A percentile compares a stretch with the other conserved stretches of the same genome.
These are phyloP conservation scores for Stenodema calcarata DNA, from an alignment of 2,888 invertebrate species.

Conservation along the genomic window DNA sequence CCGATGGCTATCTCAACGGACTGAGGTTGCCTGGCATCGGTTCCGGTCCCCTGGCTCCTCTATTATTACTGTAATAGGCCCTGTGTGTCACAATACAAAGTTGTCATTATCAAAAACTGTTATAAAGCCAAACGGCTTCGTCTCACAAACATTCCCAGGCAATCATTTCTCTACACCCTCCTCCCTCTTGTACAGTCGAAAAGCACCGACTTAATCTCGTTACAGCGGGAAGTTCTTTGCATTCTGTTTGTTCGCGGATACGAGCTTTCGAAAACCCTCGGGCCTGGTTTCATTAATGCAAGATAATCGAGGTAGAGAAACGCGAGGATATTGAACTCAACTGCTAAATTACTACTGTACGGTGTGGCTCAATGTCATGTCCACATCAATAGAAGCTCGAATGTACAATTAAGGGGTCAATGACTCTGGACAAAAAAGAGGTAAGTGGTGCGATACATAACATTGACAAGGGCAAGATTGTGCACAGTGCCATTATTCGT, in stretches of 20 bases:
- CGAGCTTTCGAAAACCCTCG: background rate
- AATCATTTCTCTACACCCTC: background rate
- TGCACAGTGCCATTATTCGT: background rate
- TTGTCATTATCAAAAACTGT: constrained; percentile 40
- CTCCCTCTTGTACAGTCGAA: background rate
- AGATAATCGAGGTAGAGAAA: background rate
- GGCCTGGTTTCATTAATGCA: background rate
- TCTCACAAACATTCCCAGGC: constrained; percentile 27
- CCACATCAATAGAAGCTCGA: constrained; percentile 23
- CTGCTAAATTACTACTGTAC: background rate
- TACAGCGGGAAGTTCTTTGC: background rate
- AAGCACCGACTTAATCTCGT: background rate
- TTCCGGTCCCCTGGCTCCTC: constrained; percentile 38
- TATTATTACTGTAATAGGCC: constrained; percentile 39
- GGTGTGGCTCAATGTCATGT: constrained; percentile 20
- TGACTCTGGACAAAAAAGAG: background rate
- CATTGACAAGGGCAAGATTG: background rate
- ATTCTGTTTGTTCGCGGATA: background rate
- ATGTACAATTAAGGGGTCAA: constrained; percentile 7
- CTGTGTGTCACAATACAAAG: constrained; percentile 42
- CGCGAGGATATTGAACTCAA: constrained; percentile 35
- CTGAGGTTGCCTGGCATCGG: constrained; percentile 17
- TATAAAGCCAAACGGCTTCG: constrained; percentile 25
- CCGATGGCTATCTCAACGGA: constrained; percentile 8
- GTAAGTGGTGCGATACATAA: background rate